Evolutionary conservation across 1,140 invertebrate species (phyloP), one percentile per base, ranked within the genome.

Genomic region (Xylocopa sonorina): DNA sequence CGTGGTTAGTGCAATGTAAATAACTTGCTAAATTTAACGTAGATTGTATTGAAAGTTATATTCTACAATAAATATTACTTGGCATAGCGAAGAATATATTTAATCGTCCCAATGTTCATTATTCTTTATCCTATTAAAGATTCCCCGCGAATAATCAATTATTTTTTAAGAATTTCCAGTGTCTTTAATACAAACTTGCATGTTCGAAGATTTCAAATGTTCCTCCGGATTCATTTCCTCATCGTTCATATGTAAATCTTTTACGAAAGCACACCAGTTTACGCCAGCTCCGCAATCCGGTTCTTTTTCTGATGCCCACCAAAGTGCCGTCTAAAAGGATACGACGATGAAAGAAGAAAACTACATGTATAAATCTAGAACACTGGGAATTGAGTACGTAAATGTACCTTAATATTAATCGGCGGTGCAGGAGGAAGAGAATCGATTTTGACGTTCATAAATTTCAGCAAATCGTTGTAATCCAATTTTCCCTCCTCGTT

Each of bases 401-500:
- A 72, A 41, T 62, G 68, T 90, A 94, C 94, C 89, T 93, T 94
- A 21, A 93, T 75, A 80, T 95, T 94, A 12, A 94, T 91, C 3
- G 95, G 93, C 48, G 71, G 51, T 12, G 90, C 83, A 60, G 94
- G 94, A 50, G 92, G 82, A 29, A 94, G 88, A 0, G 95, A 94
- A 79, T 94, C 93, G 41, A 94, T 91, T 84, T 93, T 93, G 16
- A 94, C 92, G 85, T 96, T 93, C 43, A 96, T 86, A 82, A 95
- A 95, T 18, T 89, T 81, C 81, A 95, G 88, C 63, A 96, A 85
- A 86, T 95, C 95, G 6, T 93, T 89, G 71, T 94, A 95, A 6
- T 93, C 89, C 14, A 96, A 93, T 81, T 95, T 94, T 51, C 94
- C 95, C 24, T 95, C 91, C 2, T 94, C 93, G 80, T 96, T 95